Base-by-base conservation (phyloP, 2,797 vertebrate genomes). In the Poecile montanus region DNA sequence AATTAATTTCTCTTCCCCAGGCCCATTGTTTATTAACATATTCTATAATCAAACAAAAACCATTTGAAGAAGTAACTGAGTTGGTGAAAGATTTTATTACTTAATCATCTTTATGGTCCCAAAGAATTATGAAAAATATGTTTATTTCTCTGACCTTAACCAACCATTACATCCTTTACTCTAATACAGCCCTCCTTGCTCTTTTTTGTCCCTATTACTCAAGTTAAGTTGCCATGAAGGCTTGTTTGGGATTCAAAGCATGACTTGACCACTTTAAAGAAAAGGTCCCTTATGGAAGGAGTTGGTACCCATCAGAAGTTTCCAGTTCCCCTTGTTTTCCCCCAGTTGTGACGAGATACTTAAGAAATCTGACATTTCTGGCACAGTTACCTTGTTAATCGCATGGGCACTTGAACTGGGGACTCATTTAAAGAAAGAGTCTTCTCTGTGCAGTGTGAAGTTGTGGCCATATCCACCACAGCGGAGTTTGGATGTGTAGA, bases 101-200 rank as follows among this genome's bases (percentile, higher is more conserved):
- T 91, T 78, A 50, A 45, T 88, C 73, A 82, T 88, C 60, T 34
- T 73, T 76, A 60, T 22, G 20, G 63, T 78, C 56, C 25, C 62
- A 54, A 85, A 84, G 16, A 78, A 84, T 88, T 57, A 45, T 61
- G 47, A 65, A 88, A 88, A 91, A 68, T 45, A 8, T 26, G 13
- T 86, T 90, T 85, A 54, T 6, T 60, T 93, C 61, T 91, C 53
- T 85, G 47, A 56, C 72, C 34, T 87, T 82, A 79, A 38, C 30
- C 74, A 76, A 22, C 20, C 22, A 26, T 53, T 42, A 34, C 25
- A 36, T 60, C 12, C 8, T 71, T 85, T 26, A 54, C 50, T 85
- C 42, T 57, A 60, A 36, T 44, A 47, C 6, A 88, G 42, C 22
- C 12, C 38, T 82, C 84, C 66, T 54, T 89, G 21, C n/a, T 76